Evolutionary conservation across 2,888 invertebrate species (phyloP), one percentile per base, ranked within the genome.

Genomic region (Nephrocerus scutellatus): DNA sequence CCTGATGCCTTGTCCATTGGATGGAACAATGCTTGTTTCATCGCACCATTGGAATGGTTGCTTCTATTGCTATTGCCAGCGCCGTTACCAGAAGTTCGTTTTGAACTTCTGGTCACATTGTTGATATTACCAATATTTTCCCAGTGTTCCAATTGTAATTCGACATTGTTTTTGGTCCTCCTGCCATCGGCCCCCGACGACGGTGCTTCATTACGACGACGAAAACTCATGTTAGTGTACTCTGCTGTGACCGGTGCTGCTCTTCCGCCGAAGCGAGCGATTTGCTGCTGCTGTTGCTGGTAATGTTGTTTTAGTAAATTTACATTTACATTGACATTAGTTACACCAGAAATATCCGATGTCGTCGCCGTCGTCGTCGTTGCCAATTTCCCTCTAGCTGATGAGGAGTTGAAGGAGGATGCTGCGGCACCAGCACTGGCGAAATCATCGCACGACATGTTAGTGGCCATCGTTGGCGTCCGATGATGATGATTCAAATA

Each of bases 61-160:
- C 39, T 29, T 31, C 15, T 28, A 12, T 30, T 40, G 30, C 24
- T 20, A 21, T 4, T 21, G 23, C 13, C 23, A 32, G 29, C 30
- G 25, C 15, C n/a, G n/a, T n/a, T n/a, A n/a, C n/a, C n/a, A n/a
- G n/a, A n/a, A n/a, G n/a, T n/a, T n/a, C n/a, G n/a, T n/a, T n/a
- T n/a, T n/a, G n/a, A n/a, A n/a, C n/a, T n/a, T 29, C 30, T 45
- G 10, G 22, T 18, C 37, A 22, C 40, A 36, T 23, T 41, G 41
- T 45, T 41, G 30, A 39, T 43, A 35, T 47, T 49, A 23, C 47
- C 46, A 36, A 49, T 44, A 46, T 46, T 49, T 48, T 49, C 47
- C 48, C 51, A 49, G 36, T 51, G 47, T 31, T 47, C 41, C 43
- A 51, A 40, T 43, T 51, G 49, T 36, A 50, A 25, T 39, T 49